These are phyloP conservation scores for Agrotis segetum DNA, from an alignment of 2,888 invertebrate species.

Conservation along the genomic window DNA sequence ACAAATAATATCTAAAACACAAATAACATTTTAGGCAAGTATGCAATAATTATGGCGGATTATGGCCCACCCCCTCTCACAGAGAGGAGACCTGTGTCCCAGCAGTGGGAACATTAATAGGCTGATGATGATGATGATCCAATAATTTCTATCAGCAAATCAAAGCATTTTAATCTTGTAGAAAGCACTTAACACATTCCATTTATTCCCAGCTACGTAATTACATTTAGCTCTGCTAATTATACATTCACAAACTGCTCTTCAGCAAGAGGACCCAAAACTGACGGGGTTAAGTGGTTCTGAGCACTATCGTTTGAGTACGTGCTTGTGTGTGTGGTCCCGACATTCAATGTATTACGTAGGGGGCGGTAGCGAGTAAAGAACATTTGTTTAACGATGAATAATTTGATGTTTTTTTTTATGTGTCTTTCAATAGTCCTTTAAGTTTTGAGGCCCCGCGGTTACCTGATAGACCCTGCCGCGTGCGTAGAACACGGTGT, in stretches of 20 bases:
- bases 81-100: too few species aligned
- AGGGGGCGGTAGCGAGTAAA: neutral
- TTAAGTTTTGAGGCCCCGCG: too few species aligned
- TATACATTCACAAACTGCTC: conserved; percentile 31
- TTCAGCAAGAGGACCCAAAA: conserved; percentile 37
- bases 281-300: conserved; percentile 48
- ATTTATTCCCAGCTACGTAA: conserved; percentile 21
- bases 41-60: too few species aligned
- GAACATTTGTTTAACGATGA: conserved; percentile 11
- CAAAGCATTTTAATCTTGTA: neutral
- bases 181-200: conserved; percentile 1
- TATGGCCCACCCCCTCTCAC: too few species aligned
- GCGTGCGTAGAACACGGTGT: too few species aligned
- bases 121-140: too few species aligned
- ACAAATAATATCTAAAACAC: too few species aligned
- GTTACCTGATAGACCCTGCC: too few species aligned
- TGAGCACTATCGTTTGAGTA: conserved; percentile 45
- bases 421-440: too few species aligned
- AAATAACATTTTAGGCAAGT: too few species aligned
- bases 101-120: too few species aligned
- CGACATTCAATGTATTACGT: conserved; percentile 43
- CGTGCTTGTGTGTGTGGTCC: conserved; percentile 21
- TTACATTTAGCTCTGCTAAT: conserved; percentile 27
- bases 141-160: neutral
- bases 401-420: conserved; percentile 1